These are phyloP conservation scores for Leptopilina myrica DNA, from an alignment of 2,888 invertebrate species.

Conservation along the genomic window DNA sequence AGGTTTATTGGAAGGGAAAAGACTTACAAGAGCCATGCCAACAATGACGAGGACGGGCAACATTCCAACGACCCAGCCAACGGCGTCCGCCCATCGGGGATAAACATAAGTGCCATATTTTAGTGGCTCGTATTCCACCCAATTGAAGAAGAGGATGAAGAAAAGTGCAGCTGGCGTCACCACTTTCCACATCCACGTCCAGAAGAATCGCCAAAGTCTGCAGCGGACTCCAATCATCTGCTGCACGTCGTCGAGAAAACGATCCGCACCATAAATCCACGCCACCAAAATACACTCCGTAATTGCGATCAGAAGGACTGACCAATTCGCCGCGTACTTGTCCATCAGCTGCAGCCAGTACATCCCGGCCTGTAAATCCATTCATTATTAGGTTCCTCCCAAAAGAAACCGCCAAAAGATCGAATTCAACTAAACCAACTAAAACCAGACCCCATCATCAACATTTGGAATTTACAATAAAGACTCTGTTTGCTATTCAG, in stretches of 20 bases:
- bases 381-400: too few species aligned
- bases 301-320: conserved; percentile 86
- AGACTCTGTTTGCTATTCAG: too few species aligned
- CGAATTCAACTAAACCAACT: too few species aligned
- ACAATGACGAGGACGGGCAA: conserved; percentile 84
- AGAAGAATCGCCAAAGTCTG: conserved; percentile 83
- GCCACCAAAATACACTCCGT: conserved; percentile 87
- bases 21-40: conserved; percentile 69
- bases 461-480: too few species aligned
- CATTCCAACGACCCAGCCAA: conserved; percentile 88
- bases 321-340: conserved; percentile 88
- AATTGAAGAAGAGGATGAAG: conserved; percentile 87
- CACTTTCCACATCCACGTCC: conserved; percentile 87
- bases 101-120: conserved; percentile 87
- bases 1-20: background rate
- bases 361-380: conserved; percentile 83
- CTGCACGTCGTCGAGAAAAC: conserved; percentile 87
- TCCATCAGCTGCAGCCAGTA: conserved; percentile 89
- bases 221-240: conserved; percentile 87
- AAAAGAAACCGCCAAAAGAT: too few species aligned
- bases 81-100: conserved; percentile 87
- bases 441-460: too few species aligned
- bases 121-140: conserved; percentile 87
- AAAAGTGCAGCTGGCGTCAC: conserved; percentile 87
- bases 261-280: conserved; percentile 89